Evolutionary conservation across 2,888 invertebrate species (phyloP).

Genomic region (Limenitis camilla): DNA sequence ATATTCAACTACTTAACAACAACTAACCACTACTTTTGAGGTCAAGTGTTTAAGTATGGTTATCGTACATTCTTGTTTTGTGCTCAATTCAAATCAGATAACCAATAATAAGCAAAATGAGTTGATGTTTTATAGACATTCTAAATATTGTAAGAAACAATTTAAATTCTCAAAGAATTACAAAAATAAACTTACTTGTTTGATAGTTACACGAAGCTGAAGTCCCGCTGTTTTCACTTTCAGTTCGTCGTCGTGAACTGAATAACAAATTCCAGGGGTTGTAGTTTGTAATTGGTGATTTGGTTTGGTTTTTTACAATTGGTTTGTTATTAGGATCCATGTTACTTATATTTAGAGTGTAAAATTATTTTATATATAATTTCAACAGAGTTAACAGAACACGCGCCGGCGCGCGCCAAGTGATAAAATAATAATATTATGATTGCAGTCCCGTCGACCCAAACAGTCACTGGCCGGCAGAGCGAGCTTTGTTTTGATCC

Average conservation of each 20-base stretch:
- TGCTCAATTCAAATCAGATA: neutral
- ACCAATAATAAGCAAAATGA: neutral
- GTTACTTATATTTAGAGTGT: neutral
- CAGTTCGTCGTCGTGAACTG: constrained; percentile 52
- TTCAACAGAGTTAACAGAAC: constrained; percentile 8
- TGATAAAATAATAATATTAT: constrained; percentile 48
- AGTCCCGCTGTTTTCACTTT: constrained; percentile 61
- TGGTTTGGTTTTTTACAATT: constrained; percentile 39
- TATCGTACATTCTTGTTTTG: neutral
- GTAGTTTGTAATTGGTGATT: constrained; percentile 39
- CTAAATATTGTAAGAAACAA: neutral
- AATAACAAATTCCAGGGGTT: constrained; percentile 66
- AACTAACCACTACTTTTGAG: constrained; percentile 16
- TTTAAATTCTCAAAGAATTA: constrained; percentile 1
- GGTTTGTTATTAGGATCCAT: constrained; percentile 56
- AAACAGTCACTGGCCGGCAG: constrained; percentile 34
- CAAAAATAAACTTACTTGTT: constrained; percentile 41
- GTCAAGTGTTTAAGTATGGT: constrained; percentile 4
- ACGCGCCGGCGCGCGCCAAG: constrained; percentile 39
- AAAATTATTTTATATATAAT: neutral
- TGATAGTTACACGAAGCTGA: constrained; percentile 49
- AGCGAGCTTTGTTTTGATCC: constrained; percentile 54
- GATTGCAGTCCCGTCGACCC: constrained; percentile 37
- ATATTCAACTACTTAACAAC: constrained; percentile 1
- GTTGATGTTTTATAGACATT: neutral